Base-by-base conservation (phyloP, 2,797 vertebrate genomes). In the Hoplostethus mediterraneus region DNA sequence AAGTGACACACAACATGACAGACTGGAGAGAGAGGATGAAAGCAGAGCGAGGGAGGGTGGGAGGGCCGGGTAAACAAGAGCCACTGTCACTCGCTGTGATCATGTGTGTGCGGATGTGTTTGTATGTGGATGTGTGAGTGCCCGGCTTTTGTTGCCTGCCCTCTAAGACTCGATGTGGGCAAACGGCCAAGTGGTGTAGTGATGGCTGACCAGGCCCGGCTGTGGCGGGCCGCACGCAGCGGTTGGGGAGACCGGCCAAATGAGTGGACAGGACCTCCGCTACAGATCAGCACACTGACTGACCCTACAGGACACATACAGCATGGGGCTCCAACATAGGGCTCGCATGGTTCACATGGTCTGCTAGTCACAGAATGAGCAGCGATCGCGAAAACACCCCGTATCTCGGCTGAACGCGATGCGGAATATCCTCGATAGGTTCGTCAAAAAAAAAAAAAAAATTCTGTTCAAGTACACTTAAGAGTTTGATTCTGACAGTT, bases 1-100 rank as follows among this genome's bases (percentile, higher is more conserved):
- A 93, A 92, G 87, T 92, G 85, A 92, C 94, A 93, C 87, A 82
- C 83, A 87, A 93, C 90, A 90, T 91, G 87, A 94, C 89, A 90
- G 84, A 89, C 86, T 87, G 75, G 83, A 89, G 87, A 85, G 86
- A 85, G 84, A 82, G 89, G 75, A 94, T 86, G 83, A 79, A 87
- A 84, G 87, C 87, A 84, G 87, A 58, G 62, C 62, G 85, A 84
- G 77, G 63, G 73, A 71, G 81, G 81, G 77, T 63, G 80, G 87
- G 83, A 79, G 87, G 78, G 78, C 81, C 12, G 89, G 71, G 82
- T 88, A 89, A 94, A 92, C 84, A 93, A 94, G 77, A 80, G 90
- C 83, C 87, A 88, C 88, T 92, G 90, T 89, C 89, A 92, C 89
- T 89, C 42, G 80, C 87, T 80, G 66, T 54, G 73, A 86, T 89